phyloP scores from a whole-genome alignment of 2,113 vertebrate species.

The Echinops telfairi region DNA sequence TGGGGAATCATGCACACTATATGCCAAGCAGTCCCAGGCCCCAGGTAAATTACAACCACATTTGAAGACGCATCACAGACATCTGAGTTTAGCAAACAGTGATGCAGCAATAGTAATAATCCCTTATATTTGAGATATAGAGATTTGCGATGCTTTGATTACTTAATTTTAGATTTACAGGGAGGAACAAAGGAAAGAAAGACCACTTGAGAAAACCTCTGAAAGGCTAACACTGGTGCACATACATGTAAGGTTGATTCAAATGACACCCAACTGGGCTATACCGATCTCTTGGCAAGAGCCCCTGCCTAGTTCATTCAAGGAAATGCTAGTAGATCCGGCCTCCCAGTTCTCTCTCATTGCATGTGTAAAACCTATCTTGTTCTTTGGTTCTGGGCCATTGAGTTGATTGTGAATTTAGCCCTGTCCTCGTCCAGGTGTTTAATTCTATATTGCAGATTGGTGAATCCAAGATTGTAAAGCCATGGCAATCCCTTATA shows the following conservation, averaged over 20 bases:
- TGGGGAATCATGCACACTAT: not conserved
- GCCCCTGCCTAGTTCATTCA: not conserved
- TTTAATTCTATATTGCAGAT: slow-evolving; percentile 26
- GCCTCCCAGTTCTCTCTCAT: not conserved
- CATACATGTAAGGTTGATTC: not conserved
- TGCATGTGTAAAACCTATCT: not conserved
- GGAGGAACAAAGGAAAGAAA: not conserved
- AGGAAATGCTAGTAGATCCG: not conserved
- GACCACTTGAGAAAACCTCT: not conserved
- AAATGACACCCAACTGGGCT: not conserved
- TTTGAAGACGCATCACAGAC: not conserved
- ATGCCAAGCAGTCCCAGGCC: not conserved
- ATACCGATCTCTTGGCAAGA: not conserved
- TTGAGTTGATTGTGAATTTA: not conserved
- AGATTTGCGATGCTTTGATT: not conserved
- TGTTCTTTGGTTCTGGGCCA: not conserved
- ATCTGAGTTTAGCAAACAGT: not conserved
- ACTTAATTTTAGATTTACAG: too few species aligned
- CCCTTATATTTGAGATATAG: not conserved
- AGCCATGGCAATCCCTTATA: slow-evolving; percentile 60
- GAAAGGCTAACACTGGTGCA: not conserved
- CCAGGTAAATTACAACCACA: not conserved
- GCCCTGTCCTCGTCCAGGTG: not conserved
- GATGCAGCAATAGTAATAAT: not conserved
- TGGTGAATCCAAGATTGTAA: not conserved